These are phyloP conservation scores for Drosophila asahinai DNA, from an alignment of 1,140 invertebrate species.

Conservation along the genomic window DNA sequence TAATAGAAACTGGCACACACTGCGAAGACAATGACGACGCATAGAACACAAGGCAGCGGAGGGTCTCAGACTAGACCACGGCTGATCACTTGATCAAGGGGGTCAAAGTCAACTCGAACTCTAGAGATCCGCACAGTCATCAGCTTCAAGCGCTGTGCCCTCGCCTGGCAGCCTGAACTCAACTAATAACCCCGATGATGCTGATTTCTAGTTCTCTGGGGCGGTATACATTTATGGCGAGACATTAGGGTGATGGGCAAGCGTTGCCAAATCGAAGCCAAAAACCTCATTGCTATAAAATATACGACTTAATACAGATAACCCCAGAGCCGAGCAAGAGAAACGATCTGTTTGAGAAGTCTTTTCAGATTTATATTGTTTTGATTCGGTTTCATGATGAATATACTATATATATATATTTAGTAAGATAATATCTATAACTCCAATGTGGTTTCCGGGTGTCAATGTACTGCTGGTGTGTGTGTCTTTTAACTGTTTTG, in stretches of 20 bases:
- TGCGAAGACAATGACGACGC: slow-evolving; percentile 35
- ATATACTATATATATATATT: slow-evolving; percentile 12
- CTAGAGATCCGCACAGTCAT: slow-evolving; percentile 68
- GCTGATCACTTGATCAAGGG: slow-evolving; percentile 58
- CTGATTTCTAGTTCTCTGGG: slow-evolving; percentile 47
- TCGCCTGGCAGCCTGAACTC: slow-evolving; percentile 54
- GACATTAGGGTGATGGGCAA: slow-evolving; percentile 54
- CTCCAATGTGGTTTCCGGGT: too few relatives aligned
- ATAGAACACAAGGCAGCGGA: slow-evolving; percentile 42
- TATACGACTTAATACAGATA: slow-evolving; percentile 20
- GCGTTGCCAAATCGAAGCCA: slow-evolving; percentile 19
- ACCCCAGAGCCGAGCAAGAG: slow-evolving; percentile 2
- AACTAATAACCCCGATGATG: slow-evolving; percentile 45
- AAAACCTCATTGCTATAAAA: slow-evolving; percentile 2
- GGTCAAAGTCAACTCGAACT: slow-evolving; percentile 77
- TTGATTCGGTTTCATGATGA: slow-evolving; percentile 46
- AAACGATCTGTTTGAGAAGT: slow-evolving; percentile 37
- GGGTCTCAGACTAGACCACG: slow-evolving; percentile 50
- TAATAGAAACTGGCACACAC: slow-evolving; percentile 48
- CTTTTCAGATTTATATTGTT: slow-evolving; percentile 55
- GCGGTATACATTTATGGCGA: slow-evolving; percentile 19
- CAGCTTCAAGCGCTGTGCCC: slow-evolving; percentile 45
- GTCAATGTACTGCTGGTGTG: too few relatives aligned
- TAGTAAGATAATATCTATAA: too few relatives aligned
- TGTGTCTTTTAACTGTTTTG: too few relatives aligned